phyloP scores from a whole-genome alignment of 1,140 invertebrate species.

The Calephelis virginiensis region DNA sequence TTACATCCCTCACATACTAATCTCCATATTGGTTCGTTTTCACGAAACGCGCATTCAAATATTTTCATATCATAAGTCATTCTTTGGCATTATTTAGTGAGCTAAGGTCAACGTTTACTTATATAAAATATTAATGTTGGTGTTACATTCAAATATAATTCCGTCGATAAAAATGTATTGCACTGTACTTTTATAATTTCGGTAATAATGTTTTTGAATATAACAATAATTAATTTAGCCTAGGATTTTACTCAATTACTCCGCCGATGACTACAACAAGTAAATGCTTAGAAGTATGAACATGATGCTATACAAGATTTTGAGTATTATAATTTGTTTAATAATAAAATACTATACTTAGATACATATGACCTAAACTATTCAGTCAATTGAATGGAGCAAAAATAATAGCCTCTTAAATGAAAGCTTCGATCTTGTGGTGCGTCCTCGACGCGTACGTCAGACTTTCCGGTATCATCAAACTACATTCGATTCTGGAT shows the following conservation, averaged over 20 bases:
- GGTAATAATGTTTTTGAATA: slow-evolving; percentile 16
- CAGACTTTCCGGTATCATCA: slow-evolving; percentile 33
- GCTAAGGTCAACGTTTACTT: slow-evolving; percentile 55
- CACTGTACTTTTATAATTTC: slow-evolving; percentile 36
- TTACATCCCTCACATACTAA: slow-evolving; percentile 46
- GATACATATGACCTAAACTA: slow-evolving; percentile 73
- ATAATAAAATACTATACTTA: slow-evolving; percentile 43
- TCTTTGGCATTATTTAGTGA: slow-evolving; percentile 77
- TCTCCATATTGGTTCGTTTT: slow-evolving; percentile 40
- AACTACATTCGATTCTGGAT: slow-evolving; percentile 10
- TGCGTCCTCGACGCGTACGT: slow-evolving; percentile 21
- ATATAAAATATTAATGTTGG: slow-evolving; percentile 34
- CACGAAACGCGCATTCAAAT: slow-evolving; percentile 26
- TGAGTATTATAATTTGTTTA: slow-evolving; percentile 61
- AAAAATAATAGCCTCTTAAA: slow-evolving; percentile 74
- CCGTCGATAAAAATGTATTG: slow-evolving; percentile 52
- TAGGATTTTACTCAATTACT: slow-evolving; percentile 23
- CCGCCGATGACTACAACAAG: slow-evolving; percentile 1
- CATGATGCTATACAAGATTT: slow-evolving; percentile 40
- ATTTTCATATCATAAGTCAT: slow-evolving; percentile 41
- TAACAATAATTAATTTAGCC: slow-evolving; percentile 31
- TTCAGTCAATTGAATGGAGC: slow-evolving; percentile 75
- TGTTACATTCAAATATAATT: slow-evolving; percentile 36
- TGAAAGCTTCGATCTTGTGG: slow-evolving; percentile 38
- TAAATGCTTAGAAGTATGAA: slow-evolving; percentile 22